A percentile compares a stretch with the other conserved stretches of the same genome.
Conservation (phyloP, 1,140 invertebrate species). For the Drosophila erecta region DNA sequence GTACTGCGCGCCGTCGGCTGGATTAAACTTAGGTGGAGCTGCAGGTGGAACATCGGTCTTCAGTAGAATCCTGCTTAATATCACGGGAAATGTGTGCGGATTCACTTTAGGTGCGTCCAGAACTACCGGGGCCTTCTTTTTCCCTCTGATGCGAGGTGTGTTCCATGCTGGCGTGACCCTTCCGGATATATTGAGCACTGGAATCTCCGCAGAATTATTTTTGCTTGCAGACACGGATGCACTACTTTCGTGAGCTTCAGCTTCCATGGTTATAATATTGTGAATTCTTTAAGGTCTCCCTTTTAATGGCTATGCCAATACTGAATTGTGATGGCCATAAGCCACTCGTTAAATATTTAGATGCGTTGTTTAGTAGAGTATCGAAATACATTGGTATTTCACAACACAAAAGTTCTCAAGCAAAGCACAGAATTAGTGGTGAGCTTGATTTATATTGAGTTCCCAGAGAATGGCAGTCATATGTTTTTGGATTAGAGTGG, state of each 20-base stretch:
- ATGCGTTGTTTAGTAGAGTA: neutral
- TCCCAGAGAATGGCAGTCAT: conserved; percentile 11
- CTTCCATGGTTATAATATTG: conserved; percentile 2
- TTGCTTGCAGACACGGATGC: neutral
- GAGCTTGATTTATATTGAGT: neutral
- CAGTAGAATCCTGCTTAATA: conserved; percentile 31
- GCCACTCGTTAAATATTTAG: conserved; percentile 1
- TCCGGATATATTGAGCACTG: conserved; percentile 28
- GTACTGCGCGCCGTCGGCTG: neutral
- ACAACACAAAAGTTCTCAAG: conserved; percentile 3
- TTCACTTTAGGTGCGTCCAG: conserved; percentile 13
- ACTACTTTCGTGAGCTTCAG: neutral
- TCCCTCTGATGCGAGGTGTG: conserved; percentile 13
- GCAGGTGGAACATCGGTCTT: conserved; percentile 11
- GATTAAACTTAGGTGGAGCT: neutral
- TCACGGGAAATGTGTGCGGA: conserved; percentile 13
- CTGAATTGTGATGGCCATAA: neutral
- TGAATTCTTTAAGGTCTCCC: neutral
- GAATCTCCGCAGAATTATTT: neutral
- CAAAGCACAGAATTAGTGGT: conserved; percentile 18
- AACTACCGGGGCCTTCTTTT: conserved; percentile 15
- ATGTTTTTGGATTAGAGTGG: neutral
- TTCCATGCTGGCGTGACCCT: neutral
- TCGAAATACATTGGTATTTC: conserved; percentile 19
- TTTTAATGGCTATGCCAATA: neutral